A percentile compares a stretch with the other conserved stretches of the same genome.
phyloP scores from a whole-genome alignment of 2,113 vertebrate genomes.

The Cynocephalus volans region DNA sequence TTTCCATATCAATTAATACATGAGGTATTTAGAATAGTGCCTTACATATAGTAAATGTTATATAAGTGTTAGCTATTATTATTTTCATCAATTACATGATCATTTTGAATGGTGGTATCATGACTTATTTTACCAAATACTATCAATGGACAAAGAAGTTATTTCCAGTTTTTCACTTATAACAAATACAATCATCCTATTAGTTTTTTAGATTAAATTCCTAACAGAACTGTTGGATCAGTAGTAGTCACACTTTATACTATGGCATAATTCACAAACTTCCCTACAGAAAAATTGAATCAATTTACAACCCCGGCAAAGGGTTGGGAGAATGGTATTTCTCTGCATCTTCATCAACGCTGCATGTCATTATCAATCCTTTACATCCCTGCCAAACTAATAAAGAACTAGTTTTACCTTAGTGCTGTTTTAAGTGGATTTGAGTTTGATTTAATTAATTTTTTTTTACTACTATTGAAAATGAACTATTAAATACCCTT shows the following conservation, averaged over 20 bases:
- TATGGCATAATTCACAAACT: neutral
- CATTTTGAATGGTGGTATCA: constrained; percentile 40
- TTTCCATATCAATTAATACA: constrained; percentile 24
- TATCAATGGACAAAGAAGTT: neutral
- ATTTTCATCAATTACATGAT: constrained; percentile 52
- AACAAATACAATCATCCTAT: neutral
- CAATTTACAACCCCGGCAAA: neutral
- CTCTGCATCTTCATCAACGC: neutral
- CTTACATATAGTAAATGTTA: neutral
- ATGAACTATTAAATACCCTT: neutral
- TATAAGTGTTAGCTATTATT: neutral
- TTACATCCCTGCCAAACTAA: neutral
- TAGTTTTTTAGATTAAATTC: constrained; percentile 33
- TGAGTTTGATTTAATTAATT: neutral
- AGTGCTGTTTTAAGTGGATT: neutral
- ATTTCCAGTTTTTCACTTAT: constrained; percentile 7
- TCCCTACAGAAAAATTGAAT: constrained; percentile 29
- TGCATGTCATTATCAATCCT: neutral
- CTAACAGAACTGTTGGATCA: neutral
- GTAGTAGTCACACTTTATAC: constrained; percentile 13
- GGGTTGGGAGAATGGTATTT: neutral
- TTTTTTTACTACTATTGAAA: neutral
- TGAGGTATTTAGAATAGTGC: neutral
- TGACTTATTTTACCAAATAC: constrained; percentile 23
- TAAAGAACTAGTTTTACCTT: neutral